Evolutionary conservation across 2,888 invertebrate genomes (phyloP).

Genomic region (Busseola fusca): DNA sequence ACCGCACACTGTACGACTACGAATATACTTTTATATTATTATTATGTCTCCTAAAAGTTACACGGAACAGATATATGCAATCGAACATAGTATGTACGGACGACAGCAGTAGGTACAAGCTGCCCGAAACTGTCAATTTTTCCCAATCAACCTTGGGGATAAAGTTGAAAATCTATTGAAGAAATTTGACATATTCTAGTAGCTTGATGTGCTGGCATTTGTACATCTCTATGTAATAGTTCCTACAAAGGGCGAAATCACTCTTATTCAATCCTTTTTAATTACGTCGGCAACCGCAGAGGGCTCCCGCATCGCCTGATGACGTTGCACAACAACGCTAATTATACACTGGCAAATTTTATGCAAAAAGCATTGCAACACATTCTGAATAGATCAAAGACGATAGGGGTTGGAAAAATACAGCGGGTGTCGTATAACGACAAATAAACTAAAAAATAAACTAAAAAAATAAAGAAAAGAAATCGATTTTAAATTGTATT

Average conservation of each 20-base stretch:
- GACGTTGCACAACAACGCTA: conserved; percentile 28
- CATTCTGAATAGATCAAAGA: conserved; percentile 31
- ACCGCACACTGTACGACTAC: too few species aligned
- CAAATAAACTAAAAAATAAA: too few species aligned
- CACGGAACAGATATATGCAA: background rate
- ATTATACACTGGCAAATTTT: conserved; percentile 21
- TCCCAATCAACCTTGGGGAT: too few species aligned
- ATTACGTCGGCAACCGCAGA: conserved; percentile 15
- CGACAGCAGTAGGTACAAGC: too few species aligned
- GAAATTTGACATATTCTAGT: too few species aligned
- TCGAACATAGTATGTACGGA: background rate
- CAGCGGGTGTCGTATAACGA: too few species aligned
- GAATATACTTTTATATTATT: too few species aligned
- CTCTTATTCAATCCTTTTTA: conserved; percentile 23
- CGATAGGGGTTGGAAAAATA: conserved; percentile 5
- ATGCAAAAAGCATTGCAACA: conserved; percentile 13
- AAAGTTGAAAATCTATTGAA: too few species aligned
- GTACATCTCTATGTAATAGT: background rate
- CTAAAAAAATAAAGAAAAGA: too few species aligned
- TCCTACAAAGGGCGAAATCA: background rate
- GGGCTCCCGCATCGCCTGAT: conserved; percentile 15
- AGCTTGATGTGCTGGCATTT: too few species aligned
- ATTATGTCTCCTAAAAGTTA: background rate
- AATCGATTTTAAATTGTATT: too few species aligned
- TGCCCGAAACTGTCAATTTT: too few species aligned